Evolutionary conservation across 2,888 invertebrate species (phyloP), one percentile per base, ranked within the genome.

Genomic region (Eupelmus urozonus): DNA sequence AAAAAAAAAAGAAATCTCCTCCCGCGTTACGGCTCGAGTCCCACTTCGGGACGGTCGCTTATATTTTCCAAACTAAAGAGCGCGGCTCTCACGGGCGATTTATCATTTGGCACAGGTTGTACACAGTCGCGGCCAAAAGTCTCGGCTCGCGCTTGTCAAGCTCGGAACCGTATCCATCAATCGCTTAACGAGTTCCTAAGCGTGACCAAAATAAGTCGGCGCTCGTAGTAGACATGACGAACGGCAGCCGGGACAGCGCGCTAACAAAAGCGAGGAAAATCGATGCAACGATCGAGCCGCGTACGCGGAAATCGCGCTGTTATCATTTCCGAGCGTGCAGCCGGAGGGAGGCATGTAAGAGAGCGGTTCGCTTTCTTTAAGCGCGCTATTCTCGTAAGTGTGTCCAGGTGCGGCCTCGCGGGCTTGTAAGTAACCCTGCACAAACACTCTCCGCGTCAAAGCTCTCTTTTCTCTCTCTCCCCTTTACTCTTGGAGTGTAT

Each of bases 371-470:
- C 57, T 76, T 76, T 70, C 63, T 70, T 70, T 51, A 59, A 45
- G 34, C 34, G 18, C 27, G 45, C 63, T 63, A 76, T 76, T 76
- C 76, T 76, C 63, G 67, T 57, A 9, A 7, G n/a, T 45, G 13
- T 9, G 53, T 3, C 53, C 63, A 70, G 67, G 62, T 69, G 76
- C 18, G 20, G 20, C 25, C 34, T 34, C 16, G 59, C 23, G 34
- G 20, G 34, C 60, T 51, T 60, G 62, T 40, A 53, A 45, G 5
- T 34, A 23, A n/a, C 62, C 62, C 49, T 70, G 63, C 63, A 57
- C 40, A 76, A 74, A 73, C 73, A 73, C 16, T n/a, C 73, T n/a
- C 73, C 1, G 42, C 51, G 57, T 42, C 42, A 66, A 51, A 66
- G 66, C 53, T 65, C 25, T 3, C 9, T 42, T 29, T 42, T 45